A percentile compares a stretch with the other conserved stretches of the same genome.
phyloP scores from a whole-genome alignment of 2,797 vertebrate species.

The Cephalopachus bancanus region DNA sequence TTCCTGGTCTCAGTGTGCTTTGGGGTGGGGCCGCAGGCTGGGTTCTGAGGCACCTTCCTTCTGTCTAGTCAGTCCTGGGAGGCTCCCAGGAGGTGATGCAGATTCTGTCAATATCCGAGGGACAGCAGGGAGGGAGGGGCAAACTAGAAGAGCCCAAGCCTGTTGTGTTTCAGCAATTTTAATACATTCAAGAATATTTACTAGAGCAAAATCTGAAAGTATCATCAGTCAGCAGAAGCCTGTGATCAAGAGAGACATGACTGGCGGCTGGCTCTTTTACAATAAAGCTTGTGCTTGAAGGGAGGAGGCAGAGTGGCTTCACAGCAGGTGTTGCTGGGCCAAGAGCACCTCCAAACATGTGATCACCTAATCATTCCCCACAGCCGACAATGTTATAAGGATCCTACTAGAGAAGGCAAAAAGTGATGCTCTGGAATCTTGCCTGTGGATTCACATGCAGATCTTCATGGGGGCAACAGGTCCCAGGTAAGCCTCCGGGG shows the following conservation, averaged over 20 bases:
- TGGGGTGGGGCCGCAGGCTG: not conserved
- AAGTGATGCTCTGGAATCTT: not conserved
- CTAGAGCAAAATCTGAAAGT: slow-evolving; percentile 78
- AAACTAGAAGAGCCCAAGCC: not conserved
- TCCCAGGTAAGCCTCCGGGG: not conserved
- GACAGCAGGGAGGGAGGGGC: not conserved
- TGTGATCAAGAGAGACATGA: slow-evolving; percentile 4
- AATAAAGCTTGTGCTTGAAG: slow-evolving; percentile 71
- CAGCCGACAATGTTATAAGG: not conserved
- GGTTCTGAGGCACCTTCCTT: not conserved
- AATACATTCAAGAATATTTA: slow-evolving; percentile 86
- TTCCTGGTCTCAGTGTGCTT: not conserved
- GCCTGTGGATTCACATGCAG: not conserved
- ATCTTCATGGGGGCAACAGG: not conserved
- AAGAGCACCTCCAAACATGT: not conserved
- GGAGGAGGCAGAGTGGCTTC: slow-evolving; percentile 47
- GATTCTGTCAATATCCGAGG: not conserved
- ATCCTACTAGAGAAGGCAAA: not conserved
- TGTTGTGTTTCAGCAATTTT: slow-evolving; percentile 60
- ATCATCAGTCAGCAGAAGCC: slow-evolving; percentile 69
- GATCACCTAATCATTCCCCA: not conserved
- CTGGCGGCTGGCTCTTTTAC: slow-evolving; percentile 67
- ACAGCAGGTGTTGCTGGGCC: not conserved
- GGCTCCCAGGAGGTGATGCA: not conserved
- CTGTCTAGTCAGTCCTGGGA: too few relatives aligned